Evolutionary conservation across 2,888 invertebrate genomes (phyloP).

Genomic region (Ormyrus thymus): DNA sequence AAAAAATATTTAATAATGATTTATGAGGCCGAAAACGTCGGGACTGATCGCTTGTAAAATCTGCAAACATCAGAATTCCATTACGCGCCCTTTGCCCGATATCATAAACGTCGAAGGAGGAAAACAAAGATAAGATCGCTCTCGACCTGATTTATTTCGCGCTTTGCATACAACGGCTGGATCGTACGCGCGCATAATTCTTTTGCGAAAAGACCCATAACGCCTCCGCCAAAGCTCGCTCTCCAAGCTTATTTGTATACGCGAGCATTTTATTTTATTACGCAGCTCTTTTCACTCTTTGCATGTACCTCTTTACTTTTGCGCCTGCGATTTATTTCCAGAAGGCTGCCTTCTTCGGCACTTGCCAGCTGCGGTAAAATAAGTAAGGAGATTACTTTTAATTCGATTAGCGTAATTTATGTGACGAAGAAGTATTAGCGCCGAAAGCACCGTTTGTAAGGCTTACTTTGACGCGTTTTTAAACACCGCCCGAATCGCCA

Average conservation of each 20-base stretch:
- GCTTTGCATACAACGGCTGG: slow-evolving; percentile 37
- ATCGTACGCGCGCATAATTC: slow-evolving; percentile 23
- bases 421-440: no score
- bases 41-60: slow-evolving; percentile 39
- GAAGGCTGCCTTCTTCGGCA: no score
- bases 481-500: no score
- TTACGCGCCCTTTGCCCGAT: slow-evolving; percentile 27
- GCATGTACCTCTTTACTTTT: no score
- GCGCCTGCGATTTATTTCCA: no score
- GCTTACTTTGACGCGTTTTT: no score
- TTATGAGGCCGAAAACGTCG: slow-evolving; percentile 23
- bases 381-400: no score
- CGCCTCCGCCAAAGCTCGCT: background rate
- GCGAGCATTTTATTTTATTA: slow-evolving; percentile 20
- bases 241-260: slow-evolving; percentile 21
- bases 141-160: slow-evolving; percentile 39
- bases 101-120: slow-evolving; percentile 39
- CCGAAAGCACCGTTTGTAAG: no score
- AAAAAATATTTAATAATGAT: slow-evolving; percentile 37
- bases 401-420: no score
- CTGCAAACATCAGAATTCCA: slow-evolving; percentile 42
- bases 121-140: slow-evolving; percentile 36
- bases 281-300: background rate
- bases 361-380: no score
- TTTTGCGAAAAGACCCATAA: slow-evolving; percentile 11